Evolutionary conservation across 2,797 vertebrate species (phyloP), one percentile per base, ranked within the genome.

Genomic region (Urosaurus nigricauda): DNA sequence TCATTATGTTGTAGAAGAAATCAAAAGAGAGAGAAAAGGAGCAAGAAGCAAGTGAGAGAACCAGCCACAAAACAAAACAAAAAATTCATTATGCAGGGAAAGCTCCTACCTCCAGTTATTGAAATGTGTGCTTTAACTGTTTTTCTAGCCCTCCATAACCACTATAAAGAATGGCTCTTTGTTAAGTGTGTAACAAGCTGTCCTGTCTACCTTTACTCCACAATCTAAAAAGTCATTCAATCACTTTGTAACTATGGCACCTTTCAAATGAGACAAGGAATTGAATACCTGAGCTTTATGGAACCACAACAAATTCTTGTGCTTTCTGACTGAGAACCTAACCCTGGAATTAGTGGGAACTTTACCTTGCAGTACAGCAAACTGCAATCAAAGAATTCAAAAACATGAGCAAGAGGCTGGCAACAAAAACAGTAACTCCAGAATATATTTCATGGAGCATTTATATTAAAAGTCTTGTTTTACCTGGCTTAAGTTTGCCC

Each of bases 161-260:
- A 86, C 14, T 17, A 0, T 68, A 83, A 71, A 92, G 84, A 93
- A 94, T 0, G 4, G 91, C 81, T 89, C 94, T 94, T 91, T 93
- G 90, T 90, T 37, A 21, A 1, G 3, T 65, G 2, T 40, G 90
- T 82, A 85, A 83, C 82, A 0, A 19, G 17, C 70, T 91, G 84
- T 89, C 83, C 84, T 35, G 12, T 71, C 74, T 32, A 9, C 56
- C 87, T 84, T 80, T 14, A 71, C 73, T 89, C 32, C n/a, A 53
- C 63, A 53, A 47, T 91, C 26, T n/a, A 73, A 51, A 65, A 56
- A 63, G 89, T 93, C 1, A 87, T 90, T 65, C 89, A 65, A 88
- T 87, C 79, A 29, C 88, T 92, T 2, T 0, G 83, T 47, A 1
- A 84, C 4, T 87, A 90, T 51, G 68, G 83, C 85, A 92, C 90